Base-by-base conservation (phyloP, 2,113 vertebrate species). In the Cyphomyrus plagiostoma region DNA sequence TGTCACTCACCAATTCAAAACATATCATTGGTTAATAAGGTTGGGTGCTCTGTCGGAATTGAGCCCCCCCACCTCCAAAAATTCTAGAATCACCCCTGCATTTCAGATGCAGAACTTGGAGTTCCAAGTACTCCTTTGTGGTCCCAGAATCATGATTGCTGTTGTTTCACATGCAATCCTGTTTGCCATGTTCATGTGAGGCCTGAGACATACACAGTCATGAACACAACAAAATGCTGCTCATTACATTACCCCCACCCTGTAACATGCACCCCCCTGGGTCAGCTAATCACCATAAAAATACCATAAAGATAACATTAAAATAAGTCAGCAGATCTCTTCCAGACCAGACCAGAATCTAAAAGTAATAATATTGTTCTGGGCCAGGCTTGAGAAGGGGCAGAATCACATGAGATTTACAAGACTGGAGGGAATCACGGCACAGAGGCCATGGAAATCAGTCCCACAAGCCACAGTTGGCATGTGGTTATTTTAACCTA, bases 341-440 rank as follows among this genome's bases (percentile, higher is more conserved):
- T 91, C 90, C 91, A 94, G 89, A 91, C 70, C 90, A 92, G 19
- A 21, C 92, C 83, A 82, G 62, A 56, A 92, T 52, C 9, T 52
- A 86, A 52, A 82, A 52, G 15, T 89, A 48, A 30, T 45, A 87
- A 84, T 90, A 56, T 92, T 89, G 82, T 39, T 88, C 50, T 89
- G 53, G 90, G 88, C 74, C 86, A 39, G 53, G 56, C 48, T 62
- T 92, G 88, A 62, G 21, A 62, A 35, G 35, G 48, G 85, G 45
- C 46, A 45, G 23, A 7, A 48, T 84, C 42, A 84, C 42, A 84
- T 39, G 77, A 19, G 80, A 86, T 66, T 62, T 52, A 30, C 89
- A 70, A 88, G 86, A 86, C 87, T 84, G 48, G 39, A 9, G 88
- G 87, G 80, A 56, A 56, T 90, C 9, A 80, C 23, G 46, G 39